A percentile compares a stretch with the other conserved stretches of the same genome.
Evolutionary conservation across 1,140 invertebrate genomes (phyloP).

Genomic region (Musca domestica): DNA sequence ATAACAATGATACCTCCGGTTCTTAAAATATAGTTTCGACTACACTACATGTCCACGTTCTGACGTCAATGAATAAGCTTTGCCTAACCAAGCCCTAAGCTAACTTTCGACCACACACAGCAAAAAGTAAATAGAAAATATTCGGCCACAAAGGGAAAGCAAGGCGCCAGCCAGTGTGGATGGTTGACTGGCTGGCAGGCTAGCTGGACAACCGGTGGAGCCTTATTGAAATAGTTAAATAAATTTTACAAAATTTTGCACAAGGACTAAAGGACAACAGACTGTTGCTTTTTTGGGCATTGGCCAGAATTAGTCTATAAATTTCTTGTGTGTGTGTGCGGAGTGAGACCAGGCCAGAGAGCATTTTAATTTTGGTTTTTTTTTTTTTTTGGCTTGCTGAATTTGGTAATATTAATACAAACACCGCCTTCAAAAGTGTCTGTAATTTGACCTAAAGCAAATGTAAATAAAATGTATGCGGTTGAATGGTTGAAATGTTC

Average conservation of each 20-base stretch:
- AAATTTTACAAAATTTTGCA: constrained; percentile 3
- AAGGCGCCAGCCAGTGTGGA: not conserved
- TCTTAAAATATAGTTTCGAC: not conserved
- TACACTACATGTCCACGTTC: not conserved
- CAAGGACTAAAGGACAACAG: not conserved
- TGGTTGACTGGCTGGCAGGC: not conserved
- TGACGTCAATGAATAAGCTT: constrained; percentile 1
- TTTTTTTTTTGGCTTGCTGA: too few relatives aligned
- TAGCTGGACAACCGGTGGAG: too few relatives aligned
- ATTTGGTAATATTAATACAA: not conserved
- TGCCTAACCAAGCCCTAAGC: constrained; percentile 1
- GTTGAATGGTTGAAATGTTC: constrained; percentile 15
- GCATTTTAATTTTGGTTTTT: not conserved
- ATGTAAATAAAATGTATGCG: constrained; percentile 30
- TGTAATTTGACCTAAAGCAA: constrained; percentile 31
- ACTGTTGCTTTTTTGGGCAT: too few relatives aligned
- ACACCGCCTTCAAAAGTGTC: constrained; percentile 18
- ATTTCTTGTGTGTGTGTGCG: too few relatives aligned
- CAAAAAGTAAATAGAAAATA: not conserved
- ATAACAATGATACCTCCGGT: constrained; percentile 18
- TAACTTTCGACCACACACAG: constrained; percentile 5
- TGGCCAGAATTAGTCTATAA: too few relatives aligned
- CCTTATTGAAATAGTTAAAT: not conserved
- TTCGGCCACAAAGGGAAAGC: too few relatives aligned
- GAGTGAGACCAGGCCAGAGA: too few relatives aligned